A percentile compares a stretch with the other conserved stretches of the same genome.
Evolutionary conservation across 1,140 invertebrate genomes (phyloP).

Genomic region (Drosophila ogumai): DNA sequence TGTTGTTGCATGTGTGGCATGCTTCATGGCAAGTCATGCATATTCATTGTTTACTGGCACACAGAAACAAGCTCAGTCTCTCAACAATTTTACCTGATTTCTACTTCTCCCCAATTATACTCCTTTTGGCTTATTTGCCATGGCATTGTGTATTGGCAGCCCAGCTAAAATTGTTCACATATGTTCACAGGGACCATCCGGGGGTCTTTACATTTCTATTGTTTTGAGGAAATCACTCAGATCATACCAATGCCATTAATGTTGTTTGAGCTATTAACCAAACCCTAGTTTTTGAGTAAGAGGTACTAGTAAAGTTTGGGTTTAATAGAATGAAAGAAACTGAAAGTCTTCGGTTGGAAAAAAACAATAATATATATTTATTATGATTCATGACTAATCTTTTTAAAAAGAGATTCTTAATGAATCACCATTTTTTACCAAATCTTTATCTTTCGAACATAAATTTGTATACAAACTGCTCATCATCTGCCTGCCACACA

Average conservation of each 20-base stretch:
- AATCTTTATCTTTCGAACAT: not conserved
- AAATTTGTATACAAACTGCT: not conserved
- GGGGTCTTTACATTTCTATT: conserved; percentile 21
- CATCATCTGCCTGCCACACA: not conserved
- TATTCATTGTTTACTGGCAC: conserved; percentile 73
- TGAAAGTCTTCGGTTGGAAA: not conserved
- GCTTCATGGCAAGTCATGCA: conserved; percentile 71
- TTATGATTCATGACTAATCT: not conserved
- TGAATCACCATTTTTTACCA: not conserved
- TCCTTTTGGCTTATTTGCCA: conserved; percentile 8
- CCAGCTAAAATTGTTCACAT: conserved; percentile 30
- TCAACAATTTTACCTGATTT: conserved; percentile 63
- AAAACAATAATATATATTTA: not conserved
- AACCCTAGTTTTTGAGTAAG: not conserved
- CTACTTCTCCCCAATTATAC: conserved; percentile 31
- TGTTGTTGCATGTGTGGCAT: conserved; percentile 59
- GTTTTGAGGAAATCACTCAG: conserved; percentile 4
- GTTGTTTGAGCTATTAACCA: conserved; percentile 60
- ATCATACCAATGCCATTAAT: conserved; percentile 23
- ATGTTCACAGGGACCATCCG: conserved; percentile 21
- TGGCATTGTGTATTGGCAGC: conserved; percentile 4
- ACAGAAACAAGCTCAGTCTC: conserved; percentile 44
- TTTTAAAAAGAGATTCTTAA: not conserved
- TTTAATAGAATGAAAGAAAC: too few species aligned
- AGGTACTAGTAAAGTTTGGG: not conserved